Evolutionary conservation across 2,888 invertebrate species (phyloP).

Genomic region (Parapristionchus giblindavisi): DNA sequence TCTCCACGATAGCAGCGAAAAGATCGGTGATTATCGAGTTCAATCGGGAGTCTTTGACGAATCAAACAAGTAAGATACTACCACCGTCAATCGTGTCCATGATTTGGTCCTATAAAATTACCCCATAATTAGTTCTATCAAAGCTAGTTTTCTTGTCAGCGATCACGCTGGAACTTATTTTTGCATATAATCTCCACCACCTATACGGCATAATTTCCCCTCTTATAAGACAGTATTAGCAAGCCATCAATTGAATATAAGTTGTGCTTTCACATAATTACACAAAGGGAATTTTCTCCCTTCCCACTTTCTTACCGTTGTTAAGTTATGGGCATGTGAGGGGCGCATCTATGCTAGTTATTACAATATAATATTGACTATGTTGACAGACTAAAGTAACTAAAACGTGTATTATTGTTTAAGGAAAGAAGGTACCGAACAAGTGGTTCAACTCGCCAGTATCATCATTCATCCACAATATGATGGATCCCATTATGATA

Average conservation of each 20-base stretch:
- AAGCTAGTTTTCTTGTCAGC: too few species aligned
- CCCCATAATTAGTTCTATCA: too few species aligned
- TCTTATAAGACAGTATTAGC: too few species aligned
- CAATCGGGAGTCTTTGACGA: conserved; percentile 29
- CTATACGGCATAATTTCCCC: too few species aligned
- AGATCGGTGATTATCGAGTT: conserved; percentile 10
- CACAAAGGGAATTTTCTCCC: too few species aligned
- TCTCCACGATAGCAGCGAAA: not conserved
- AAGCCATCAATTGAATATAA: too few species aligned
- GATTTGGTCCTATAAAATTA: too few species aligned
- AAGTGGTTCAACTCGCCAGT: not conserved
- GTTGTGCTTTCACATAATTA: too few species aligned
- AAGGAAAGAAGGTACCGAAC: conserved; percentile 13
- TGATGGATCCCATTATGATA: conserved; percentile 23
- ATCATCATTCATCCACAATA: conserved; percentile 18
- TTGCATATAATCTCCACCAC: too few species aligned
- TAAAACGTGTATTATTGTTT: too few species aligned
- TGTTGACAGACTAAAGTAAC: not conserved
- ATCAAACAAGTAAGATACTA: conserved; percentile 8
- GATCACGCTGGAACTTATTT: too few species aligned
- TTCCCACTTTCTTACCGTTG: not conserved
- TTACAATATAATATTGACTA: not conserved
- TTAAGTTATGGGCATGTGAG: not conserved
- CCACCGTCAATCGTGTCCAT: not conserved
- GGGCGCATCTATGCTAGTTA: not conserved